A percentile compares a stretch with the other conserved stretches of the same genome.
Evolutionary conservation across 2,113 vertebrate genomes (phyloP).

Genomic region (Malurus melanocephalus): DNA sequence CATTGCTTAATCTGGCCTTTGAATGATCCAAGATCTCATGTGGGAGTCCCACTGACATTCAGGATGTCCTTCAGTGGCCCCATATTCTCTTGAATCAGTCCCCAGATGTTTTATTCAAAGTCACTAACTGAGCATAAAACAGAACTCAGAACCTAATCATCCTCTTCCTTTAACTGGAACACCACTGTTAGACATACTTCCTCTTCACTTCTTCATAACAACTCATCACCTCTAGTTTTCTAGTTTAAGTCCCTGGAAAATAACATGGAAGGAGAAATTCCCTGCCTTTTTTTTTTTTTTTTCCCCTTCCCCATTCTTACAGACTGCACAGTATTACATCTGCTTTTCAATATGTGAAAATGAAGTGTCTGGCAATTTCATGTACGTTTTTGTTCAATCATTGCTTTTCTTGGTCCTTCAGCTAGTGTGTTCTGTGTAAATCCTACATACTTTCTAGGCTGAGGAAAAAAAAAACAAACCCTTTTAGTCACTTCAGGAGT

Average conservation of each 20-base stretch:
- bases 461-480: neutral
- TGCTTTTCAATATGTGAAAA: neutral
- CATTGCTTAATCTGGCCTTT: neutral
- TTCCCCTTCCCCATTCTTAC: fast-evolving
- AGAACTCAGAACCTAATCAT: neutral
- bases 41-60: neutral
- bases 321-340: neutral
- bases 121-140: neutral
- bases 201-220: neutral
- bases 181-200: neutral
- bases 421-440: neutral
- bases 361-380: neutral
- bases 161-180: neutral
- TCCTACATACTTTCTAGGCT: neutral
- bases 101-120: neutral
- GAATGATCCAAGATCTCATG: neutral
- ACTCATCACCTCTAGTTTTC: neutral
- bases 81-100: neutral
- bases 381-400: neutral
- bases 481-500: neutral
- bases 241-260: neutral
- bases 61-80: neutral
- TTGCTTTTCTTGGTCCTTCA: neutral
- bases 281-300: no score
- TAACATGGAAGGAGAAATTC: neutral